Percentiles rank a stretch among this genome's conserved stretches.
Evolutionary conservation across 2,888 invertebrate genomes (phyloP).

Genomic region (Chironomus tentans): DNA sequence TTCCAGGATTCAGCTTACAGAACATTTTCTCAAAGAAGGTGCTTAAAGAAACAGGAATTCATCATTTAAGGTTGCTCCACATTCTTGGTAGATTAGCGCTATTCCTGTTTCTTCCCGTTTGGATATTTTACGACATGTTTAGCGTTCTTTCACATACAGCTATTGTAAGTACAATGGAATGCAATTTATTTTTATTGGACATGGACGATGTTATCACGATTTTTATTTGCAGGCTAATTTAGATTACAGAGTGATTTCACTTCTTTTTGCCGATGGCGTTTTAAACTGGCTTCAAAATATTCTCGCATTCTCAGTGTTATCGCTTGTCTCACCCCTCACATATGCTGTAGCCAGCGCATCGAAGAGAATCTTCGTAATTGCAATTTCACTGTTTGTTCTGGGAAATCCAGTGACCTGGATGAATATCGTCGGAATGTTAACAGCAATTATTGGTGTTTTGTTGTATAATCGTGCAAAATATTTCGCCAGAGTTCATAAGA

Average conservation of each 20-base stretch:
- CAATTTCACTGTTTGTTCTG: constrained; percentile 73
- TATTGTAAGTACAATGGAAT: constrained; percentile 46
- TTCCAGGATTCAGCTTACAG: constrained; percentile 81
- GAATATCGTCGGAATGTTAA: constrained; percentile 82
- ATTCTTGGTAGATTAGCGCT: constrained; percentile 70
- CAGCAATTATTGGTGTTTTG: constrained; percentile 83
- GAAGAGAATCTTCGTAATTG: constrained; percentile 87
- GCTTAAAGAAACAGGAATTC: constrained; percentile 76
- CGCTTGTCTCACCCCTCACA: constrained; percentile 83
- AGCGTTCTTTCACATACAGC: constrained; percentile 53
- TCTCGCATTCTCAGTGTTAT: constrained; percentile 87
- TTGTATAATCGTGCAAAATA: constrained; percentile 64
- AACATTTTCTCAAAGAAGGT: constrained; percentile 94
- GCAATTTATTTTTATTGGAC: neutral
- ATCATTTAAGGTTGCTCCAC: constrained; percentile 77
- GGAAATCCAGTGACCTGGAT: constrained; percentile 83
- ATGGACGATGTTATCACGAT: neutral
- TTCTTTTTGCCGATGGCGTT: constrained; percentile 69
- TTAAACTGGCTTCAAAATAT: constrained; percentile 93
- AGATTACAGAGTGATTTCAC: constrained; percentile 48
- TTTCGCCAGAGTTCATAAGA: neutral
- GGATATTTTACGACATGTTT: constrained; percentile 62
- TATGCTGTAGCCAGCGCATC: constrained; percentile 95
- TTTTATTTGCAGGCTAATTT: constrained; percentile 42
- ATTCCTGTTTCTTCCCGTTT: constrained; percentile 73